phyloP scores from a whole-genome alignment of 2,113 vertebrate species.

The Spheniscus mendiculus region DNA sequence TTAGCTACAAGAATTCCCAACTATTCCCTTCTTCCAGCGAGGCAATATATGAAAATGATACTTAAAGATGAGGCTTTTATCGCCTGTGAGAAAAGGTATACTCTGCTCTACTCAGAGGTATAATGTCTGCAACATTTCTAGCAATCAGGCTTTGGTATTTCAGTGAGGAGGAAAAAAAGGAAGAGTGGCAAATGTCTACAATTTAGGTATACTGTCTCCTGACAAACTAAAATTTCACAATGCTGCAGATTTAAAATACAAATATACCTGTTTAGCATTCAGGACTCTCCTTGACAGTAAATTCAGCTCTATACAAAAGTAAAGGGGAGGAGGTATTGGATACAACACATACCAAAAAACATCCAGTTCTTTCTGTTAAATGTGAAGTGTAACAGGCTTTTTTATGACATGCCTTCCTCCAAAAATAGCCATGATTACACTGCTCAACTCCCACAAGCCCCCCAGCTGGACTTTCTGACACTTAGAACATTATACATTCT shows the following conservation, averaged over 20 bases:
- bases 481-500: background rate
- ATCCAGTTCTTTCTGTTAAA: background rate
- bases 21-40: background rate
- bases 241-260: background rate
- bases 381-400: background rate
- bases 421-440: slow-evolving; percentile 7
- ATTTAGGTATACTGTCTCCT: background rate
- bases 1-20: background rate
- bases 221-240: background rate
- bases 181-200: background rate
- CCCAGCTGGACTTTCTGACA: background rate
- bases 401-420: background rate
- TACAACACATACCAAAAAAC: background rate
- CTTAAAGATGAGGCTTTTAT: background rate
- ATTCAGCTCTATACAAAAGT: background rate
- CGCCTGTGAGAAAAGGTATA: background rate
- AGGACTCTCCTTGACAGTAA: background rate
- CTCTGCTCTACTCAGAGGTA: background rate
- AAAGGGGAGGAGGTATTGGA: background rate
- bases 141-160: background rate
- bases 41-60: background rate
- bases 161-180: background rate
- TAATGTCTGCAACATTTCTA: background rate
- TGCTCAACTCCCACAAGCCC: background rate
- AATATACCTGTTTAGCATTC: background rate